Conservation (phyloP, 2,797 vertebrate species). For the Myotis planiceps region DNA sequence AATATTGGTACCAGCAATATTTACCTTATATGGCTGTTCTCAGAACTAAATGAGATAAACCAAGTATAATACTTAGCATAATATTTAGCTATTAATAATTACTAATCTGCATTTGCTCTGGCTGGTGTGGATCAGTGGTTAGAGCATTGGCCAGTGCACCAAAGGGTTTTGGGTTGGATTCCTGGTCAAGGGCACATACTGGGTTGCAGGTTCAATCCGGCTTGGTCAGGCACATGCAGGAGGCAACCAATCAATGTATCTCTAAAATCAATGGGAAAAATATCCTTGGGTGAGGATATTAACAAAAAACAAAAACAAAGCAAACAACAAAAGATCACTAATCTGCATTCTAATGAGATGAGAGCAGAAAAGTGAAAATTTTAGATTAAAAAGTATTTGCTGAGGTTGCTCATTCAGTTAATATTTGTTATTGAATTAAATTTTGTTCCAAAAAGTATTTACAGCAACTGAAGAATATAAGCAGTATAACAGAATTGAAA, state of each 20-base stretch:
- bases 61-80: background rate
- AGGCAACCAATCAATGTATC: no score
- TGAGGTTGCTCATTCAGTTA: background rate
- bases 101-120: background rate
- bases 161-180: no score
- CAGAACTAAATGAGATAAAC: slow-evolving; percentile 19
- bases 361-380: background rate
- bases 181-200: no score
- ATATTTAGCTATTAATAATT: background rate
- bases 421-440: background rate
- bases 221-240: no score
- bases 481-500: background rate
- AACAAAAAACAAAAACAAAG: no score
- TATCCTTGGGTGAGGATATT: no score
- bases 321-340: background rate
- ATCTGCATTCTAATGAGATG: background rate
- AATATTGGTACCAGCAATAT: background rate
- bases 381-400: background rate
- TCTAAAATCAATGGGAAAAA: no score
- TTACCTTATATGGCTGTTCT: background rate
- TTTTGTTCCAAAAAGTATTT: background rate
- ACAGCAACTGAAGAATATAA: background rate
- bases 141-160: no score
- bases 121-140: no score
- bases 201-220: no score